Conservation (phyloP, 92 coral and sea anemone genomes). For the Epizoanthus scotinus region DNA sequence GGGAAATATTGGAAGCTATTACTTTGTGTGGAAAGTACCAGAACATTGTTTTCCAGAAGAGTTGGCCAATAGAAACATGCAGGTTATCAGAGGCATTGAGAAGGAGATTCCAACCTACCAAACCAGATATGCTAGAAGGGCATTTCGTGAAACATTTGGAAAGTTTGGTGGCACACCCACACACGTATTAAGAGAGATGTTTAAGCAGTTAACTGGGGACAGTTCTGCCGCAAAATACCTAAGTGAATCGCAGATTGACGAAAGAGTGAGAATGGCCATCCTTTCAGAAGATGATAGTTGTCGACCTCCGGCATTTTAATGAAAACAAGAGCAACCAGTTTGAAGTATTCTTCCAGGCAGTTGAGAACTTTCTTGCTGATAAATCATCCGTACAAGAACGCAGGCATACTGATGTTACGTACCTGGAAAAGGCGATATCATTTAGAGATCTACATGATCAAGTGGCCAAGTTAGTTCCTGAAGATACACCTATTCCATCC, state of each 20-base stretch:
- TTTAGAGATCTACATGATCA: conserved; percentile 38
- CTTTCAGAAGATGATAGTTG: conserved; percentile 41
- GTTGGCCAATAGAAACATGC: conserved; percentile 29
- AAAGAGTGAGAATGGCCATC: conserved; percentile 34
- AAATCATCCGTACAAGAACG: conserved; percentile 19
- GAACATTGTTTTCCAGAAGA: conserved; percentile 29
- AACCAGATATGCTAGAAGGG: conserved; percentile 33
- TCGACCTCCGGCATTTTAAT: conserved; percentile 34
- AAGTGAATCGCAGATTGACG: conserved; percentile 25
- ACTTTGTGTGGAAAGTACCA: conserved; percentile 24
- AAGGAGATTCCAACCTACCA: conserved; percentile 28
- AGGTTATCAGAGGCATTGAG: conserved; percentile 34
- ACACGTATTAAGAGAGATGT: conserved; percentile 28
- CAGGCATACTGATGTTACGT: conserved; percentile 32
- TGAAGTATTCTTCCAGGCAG: neutral
- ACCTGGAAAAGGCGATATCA: conserved; percentile 32
- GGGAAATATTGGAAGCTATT: neutral
- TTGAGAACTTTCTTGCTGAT: neutral
- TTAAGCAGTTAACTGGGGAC: conserved; percentile 36
- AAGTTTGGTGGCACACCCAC: neutral
- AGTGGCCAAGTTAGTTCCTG: conserved; percentile 38
- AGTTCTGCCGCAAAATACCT: conserved; percentile 17
- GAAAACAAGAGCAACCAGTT: neutral
- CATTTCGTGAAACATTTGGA: conserved; percentile 34
- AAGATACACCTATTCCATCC: conserved; percentile 43